Conservation (phyloP, 2,113 vertebrate species). For the Chionodraco myersi region DNA sequence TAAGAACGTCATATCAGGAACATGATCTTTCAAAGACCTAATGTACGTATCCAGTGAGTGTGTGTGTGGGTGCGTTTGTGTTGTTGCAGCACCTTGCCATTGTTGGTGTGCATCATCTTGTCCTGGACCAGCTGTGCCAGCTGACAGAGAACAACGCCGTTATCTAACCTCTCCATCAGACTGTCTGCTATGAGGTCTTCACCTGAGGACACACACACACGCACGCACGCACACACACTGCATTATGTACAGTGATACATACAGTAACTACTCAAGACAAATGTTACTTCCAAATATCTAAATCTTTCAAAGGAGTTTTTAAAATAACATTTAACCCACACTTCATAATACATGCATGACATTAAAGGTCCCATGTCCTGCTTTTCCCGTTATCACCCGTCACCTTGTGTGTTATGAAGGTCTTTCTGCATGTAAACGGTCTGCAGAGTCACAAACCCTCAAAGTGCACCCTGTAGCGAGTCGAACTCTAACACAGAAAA, state of each 20-base stretch:
- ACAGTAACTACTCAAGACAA: no score
- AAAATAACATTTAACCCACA: neutral
- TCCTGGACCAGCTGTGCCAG: slow-evolving; percentile 93
- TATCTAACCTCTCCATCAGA: slow-evolving; percentile 95
- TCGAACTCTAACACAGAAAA: no score
- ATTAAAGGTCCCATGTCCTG: no score
- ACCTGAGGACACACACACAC: slow-evolving; percentile 77
- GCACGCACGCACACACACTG: neutral
- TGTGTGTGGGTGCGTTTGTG: neutral
- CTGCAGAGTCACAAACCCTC: no score
- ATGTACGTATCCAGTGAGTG: neutral
- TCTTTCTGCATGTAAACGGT: no score
- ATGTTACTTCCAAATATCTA: neutral
- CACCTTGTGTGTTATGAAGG: no score
- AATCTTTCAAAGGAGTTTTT: neutral
- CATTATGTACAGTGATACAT: neutral
- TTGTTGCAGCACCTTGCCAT: slow-evolving; percentile 85
- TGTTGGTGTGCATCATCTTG: slow-evolving; percentile 88
- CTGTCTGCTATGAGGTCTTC: slow-evolving; percentile 91
- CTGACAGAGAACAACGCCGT: slow-evolving; percentile 93
- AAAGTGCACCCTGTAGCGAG: no score
- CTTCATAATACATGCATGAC: neutral
- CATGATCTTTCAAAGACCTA: slow-evolving; percentile 18
- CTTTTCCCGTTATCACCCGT: no score
- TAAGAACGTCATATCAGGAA: neutral